Evolutionary conservation across 2,888 invertebrate genomes (phyloP).

Genomic region (Cataglyphis cursor): DNA sequence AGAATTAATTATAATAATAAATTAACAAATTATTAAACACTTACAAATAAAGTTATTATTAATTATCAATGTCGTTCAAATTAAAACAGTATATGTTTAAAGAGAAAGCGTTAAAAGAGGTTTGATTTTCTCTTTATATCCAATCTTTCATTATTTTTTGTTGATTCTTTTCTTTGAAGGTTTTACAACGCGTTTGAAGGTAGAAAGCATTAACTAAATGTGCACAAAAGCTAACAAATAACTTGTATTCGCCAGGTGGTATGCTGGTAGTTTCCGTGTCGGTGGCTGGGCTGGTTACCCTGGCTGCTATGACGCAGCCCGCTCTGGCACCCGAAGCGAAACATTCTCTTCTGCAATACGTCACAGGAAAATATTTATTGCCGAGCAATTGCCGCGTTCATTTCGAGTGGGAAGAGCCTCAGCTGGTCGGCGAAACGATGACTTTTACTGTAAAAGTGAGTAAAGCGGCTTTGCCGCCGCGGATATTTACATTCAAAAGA

Average conservation of each 20-base stretch:
- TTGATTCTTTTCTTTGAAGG: background rate
- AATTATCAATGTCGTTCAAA: background rate
- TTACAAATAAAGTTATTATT: background rate
- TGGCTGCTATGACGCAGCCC: conserved; percentile 97
- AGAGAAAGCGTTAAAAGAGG: background rate
- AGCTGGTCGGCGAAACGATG: conserved; percentile 96
- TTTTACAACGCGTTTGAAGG: background rate
- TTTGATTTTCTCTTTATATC: background rate
- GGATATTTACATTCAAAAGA: conserved; percentile 25
- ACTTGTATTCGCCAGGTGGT: conserved; percentile 89
- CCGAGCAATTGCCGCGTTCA: conserved; percentile 94
- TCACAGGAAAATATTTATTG: conserved; percentile 96
- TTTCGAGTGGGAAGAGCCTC: conserved; percentile 97
- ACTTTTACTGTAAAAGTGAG: conserved; percentile 93
- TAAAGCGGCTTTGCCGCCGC: conserved; percentile 14
- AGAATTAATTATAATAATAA: background rate
- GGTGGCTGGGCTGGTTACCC: conserved; percentile 95
- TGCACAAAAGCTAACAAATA: conserved; percentile 23
- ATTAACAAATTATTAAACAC: background rate
- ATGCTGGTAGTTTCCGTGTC: conserved; percentile 97
- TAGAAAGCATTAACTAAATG: background rate
- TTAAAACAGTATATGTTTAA: background rate
- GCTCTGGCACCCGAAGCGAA: conserved; percentile 96
- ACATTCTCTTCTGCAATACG: conserved; percentile 95
- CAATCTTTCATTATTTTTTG: conserved; percentile 1